Evolutionary conservation across 2,113 vertebrate species (phyloP).

Genomic region (Notothenia rossii): DNA sequence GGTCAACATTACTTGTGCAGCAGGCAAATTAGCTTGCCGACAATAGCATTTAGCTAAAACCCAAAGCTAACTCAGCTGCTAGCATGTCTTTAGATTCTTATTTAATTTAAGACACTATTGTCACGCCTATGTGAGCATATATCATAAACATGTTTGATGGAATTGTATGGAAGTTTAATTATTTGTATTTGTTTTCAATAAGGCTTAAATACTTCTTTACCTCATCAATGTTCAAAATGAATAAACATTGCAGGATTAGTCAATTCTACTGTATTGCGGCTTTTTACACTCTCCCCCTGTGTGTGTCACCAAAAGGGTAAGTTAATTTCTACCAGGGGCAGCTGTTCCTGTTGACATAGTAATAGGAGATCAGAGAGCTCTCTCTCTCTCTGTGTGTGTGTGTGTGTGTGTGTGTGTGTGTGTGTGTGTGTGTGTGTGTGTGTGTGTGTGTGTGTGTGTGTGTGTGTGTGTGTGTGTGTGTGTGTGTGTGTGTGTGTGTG

Average conservation of each 20-base stretch:
- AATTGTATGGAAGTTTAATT: too few relatives aligned
- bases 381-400: not conserved
- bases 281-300: not conserved
- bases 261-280: conserved; percentile 3
- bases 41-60: not conserved
- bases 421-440: too few relatives aligned
- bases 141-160: too few relatives aligned
- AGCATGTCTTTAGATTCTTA: not conserved
- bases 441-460: too few relatives aligned
- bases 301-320: conserved; percentile 40
- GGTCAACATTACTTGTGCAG: too few relatives aligned
- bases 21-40: not conserved
- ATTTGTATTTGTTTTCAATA: not conserved
- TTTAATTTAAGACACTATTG: too few relatives aligned
- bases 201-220: not conserved
- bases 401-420: not conserved
- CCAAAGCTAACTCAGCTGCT: not conserved
- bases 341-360: conserved; percentile 82
- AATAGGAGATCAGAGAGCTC: conserved; percentile 50
- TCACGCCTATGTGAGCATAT: too few relatives aligned
- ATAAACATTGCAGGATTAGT: not conserved
- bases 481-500: too few relatives aligned
- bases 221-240: not conserved
- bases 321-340: conserved; percentile 69
- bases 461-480: too few relatives aligned